Evolutionary conservation across 2,113 vertebrate genomes (phyloP), one percentile per base, ranked within the genome.

Genomic region (Ictalurus furcatus): DNA sequence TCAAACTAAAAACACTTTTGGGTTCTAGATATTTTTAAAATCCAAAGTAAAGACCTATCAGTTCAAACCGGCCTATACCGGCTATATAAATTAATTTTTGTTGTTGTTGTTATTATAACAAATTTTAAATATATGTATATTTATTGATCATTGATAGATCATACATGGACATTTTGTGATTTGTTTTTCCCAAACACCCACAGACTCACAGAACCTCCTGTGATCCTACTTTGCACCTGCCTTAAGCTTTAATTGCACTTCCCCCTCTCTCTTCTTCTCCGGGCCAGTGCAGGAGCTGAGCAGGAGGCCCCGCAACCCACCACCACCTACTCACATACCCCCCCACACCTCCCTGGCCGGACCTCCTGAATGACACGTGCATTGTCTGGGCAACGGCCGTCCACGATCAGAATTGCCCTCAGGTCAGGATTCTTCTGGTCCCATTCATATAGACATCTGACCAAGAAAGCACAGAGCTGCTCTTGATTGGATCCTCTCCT

Each of bases 331-430:
- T 11, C 40, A 44, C 8, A 48, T 21, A 11, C 48, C 13, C 5
- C 1, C 44, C 6, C 44, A 6, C 44, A 48, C 6, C 44, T 48
- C 44, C 13, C 25, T 0, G n/a, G 25, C 93, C 91, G 91, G 59
- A 81, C 94, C 94, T 93, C 95, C 95, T 94, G 94, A 94, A 95
- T 95, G 95, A 96, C 95, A 94, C 92, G 94, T 94, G 95, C 87
- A 93, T 95, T 93, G 94, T 93, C 94, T 91, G 90, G 93, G 93
- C 93, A 92, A 95, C 93, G 92, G 84, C 94, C 92, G 93, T 94
- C 92, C 93, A 92, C 91, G 93, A 93, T 94, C 92, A 92, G 92
- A 92, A 90, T 87, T 54, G 73, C 67, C 21, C 76, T 28, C 6
- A 0, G 52, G 63, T 74, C 93, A 92, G 91, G 93, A 93, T 52